These are phyloP conservation scores for Heterochromis multidens DNA, from an alignment of 2,113 vertebrate genomes.

Conservation along the genomic window DNA sequence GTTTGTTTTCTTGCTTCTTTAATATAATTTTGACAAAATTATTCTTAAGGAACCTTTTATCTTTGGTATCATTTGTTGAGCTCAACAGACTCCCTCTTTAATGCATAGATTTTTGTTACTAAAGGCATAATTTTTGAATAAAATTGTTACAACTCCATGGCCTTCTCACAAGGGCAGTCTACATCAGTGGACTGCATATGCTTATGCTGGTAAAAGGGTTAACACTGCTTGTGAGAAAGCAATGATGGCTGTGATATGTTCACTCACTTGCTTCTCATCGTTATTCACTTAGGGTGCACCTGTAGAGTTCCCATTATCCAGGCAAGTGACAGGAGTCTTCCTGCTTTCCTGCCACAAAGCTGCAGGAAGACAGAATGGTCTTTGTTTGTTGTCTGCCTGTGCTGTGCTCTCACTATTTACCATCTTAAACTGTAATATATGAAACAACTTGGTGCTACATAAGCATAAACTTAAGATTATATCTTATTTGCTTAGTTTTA, in stretches of 20 bases:
- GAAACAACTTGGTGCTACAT: background rate
- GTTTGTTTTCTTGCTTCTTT: background rate
- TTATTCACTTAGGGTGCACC: constrained; percentile 72
- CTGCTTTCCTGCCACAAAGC: constrained; percentile 35
- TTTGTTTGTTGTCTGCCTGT: constrained; percentile 45
- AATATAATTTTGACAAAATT: background rate
- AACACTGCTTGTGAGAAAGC: constrained; percentile 13
- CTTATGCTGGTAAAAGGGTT: constrained; percentile 16
- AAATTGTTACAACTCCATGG: background rate
- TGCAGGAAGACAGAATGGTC: constrained; percentile 50
- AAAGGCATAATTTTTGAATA: background rate
- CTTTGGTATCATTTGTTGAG: background rate
- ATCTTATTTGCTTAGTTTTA: background rate
- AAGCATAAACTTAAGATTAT: background rate
- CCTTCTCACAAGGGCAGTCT: background rate
- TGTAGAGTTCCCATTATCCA: constrained; percentile 51
- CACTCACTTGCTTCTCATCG: constrained; percentile 62
- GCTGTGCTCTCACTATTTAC: background rate
- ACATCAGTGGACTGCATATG: background rate
- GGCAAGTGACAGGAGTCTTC: constrained; percentile 51
- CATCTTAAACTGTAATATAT: constrained; percentile 30
- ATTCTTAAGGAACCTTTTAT: background rate
- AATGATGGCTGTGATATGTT: constrained; percentile 39
- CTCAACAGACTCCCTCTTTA: background rate
- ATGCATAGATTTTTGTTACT: background rate